Percentiles rank a stretch among this genome's conserved stretches.
Evolutionary conservation across 1,140 invertebrate species (phyloP).

Genomic region (Adoxophyes honmai): DNA sequence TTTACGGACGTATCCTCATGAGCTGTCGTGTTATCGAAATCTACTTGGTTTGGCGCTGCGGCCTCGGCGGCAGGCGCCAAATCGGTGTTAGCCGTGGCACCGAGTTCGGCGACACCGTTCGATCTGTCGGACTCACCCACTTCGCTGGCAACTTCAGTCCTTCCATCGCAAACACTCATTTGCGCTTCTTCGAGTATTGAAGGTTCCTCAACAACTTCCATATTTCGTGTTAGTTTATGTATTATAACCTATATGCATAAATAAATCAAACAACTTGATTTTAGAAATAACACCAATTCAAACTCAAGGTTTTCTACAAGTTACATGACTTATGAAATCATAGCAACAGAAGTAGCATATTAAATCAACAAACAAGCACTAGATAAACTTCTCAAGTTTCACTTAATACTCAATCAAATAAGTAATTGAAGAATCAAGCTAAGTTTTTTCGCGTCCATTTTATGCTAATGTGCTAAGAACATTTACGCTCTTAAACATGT

Average conservation of each 20-base stretch:
- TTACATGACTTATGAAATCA: conserved; percentile 5
- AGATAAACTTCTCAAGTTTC: neutral
- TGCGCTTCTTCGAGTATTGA: conserved; percentile 34
- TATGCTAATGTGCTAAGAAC: neutral
- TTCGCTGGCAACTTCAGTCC: conserved; percentile 26
- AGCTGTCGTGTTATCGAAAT: neutral
- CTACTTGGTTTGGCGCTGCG: neutral
- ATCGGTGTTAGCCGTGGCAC: conserved; percentile 3
- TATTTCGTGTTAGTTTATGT: conserved; percentile 25
- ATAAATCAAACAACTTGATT: conserved; percentile 16
- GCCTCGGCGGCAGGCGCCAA: neutral
- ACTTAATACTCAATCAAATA: conserved; percentile 1
- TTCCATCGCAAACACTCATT: conserved; percentile 33
- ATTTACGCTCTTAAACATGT: neutral
- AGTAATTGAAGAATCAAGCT: conserved; percentile 1
- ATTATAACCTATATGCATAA: conserved; percentile 18
- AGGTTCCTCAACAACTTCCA: conserved; percentile 58
- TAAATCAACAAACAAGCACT: neutral
- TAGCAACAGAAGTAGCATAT: neutral
- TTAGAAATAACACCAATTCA: conserved; percentile 13
- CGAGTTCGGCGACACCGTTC: conserved; percentile 47
- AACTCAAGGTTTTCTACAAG: neutral
- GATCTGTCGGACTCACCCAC: conserved; percentile 52
- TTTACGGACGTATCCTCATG: neutral
- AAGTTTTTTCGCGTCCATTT: conserved; percentile 21